Evolutionary conservation across 2,888 invertebrate genomes (phyloP).

Genomic region (Octonoba sinensis): DNA sequence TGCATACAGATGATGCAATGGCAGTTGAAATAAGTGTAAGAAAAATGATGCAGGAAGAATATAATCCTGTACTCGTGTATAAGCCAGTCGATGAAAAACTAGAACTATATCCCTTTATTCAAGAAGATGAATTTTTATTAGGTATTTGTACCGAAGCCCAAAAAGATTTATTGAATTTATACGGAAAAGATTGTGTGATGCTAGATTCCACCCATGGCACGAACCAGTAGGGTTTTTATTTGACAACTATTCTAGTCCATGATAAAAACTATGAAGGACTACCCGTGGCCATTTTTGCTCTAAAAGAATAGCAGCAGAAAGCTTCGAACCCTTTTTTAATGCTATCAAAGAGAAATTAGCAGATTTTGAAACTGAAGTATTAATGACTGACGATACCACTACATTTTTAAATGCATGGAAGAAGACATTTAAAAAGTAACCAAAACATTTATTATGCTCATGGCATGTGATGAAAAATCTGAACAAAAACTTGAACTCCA

Average conservation of each 20-base stretch:
- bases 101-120: background rate
- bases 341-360: background rate
- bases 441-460: background rate
- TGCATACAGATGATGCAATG: slow-evolving; percentile 10
- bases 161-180: background rate
- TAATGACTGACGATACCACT: background rate
- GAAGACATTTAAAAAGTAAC: background rate
- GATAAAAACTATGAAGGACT: too few species aligned
- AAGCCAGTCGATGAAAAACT: slow-evolving; percentile 6
- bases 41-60: slow-evolving; percentile 5
- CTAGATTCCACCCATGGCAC: too few species aligned
- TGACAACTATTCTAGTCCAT: too few species aligned
- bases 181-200: too few species aligned
- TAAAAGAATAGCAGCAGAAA: background rate
- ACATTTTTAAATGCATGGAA: background rate
- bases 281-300: background rate
- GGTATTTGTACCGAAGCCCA: background rate
- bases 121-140: background rate
- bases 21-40: slow-evolving; percentile 1
- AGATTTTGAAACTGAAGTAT: background rate
- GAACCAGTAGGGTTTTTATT: too few species aligned
- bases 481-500: background rate
- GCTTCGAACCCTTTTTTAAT: background rate
- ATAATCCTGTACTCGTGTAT: too few species aligned
- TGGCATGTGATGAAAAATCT: background rate